Evolutionary conservation across 1,140 invertebrate species (phyloP).

Genomic region (Pseudoatta argentina): DNA sequence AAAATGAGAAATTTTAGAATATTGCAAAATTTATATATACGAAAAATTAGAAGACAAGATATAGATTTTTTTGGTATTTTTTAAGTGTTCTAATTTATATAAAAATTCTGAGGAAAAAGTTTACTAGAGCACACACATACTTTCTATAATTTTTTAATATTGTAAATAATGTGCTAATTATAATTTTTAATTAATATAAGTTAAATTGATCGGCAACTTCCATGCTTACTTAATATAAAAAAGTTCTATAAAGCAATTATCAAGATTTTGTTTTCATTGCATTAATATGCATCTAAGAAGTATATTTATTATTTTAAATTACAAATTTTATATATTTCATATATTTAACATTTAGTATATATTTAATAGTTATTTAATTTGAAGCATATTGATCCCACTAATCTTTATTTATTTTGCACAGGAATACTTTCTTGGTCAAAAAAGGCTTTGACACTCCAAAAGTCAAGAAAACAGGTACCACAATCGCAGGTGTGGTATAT

Average conservation of each 20-base stretch:
- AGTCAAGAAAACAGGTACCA: slow-evolving; percentile 99
- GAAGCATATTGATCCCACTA: background rate
- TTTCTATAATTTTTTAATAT: too few species aligned
- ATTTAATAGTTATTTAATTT: slow-evolving; percentile 5
- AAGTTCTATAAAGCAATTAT: background rate
- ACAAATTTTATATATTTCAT: background rate
- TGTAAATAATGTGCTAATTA: too few species aligned
- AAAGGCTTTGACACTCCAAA: slow-evolving; percentile 94
- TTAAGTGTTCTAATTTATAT: too few species aligned
- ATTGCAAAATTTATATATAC: too few species aligned
- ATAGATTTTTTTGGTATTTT: too few species aligned
- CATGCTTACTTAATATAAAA: too few species aligned
- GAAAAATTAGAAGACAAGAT: too few species aligned
- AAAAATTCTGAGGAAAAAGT: too few species aligned
- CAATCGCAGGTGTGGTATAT: slow-evolving; percentile 97
- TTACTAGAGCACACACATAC: too few species aligned
- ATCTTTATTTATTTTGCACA: slow-evolving; percentile 83
- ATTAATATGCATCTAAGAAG: background rate
- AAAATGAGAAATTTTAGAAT: too few species aligned
- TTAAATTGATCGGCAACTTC: too few species aligned
- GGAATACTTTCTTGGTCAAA: slow-evolving; percentile 92
- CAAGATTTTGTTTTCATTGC: background rate
- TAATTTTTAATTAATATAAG: background rate
- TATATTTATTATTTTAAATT: background rate
- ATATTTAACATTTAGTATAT: too few species aligned